These are phyloP conservation scores for Pipistrellus kuhlii DNA, from an alignment of 2,797 vertebrate genomes.

Conservation along the genomic window DNA sequence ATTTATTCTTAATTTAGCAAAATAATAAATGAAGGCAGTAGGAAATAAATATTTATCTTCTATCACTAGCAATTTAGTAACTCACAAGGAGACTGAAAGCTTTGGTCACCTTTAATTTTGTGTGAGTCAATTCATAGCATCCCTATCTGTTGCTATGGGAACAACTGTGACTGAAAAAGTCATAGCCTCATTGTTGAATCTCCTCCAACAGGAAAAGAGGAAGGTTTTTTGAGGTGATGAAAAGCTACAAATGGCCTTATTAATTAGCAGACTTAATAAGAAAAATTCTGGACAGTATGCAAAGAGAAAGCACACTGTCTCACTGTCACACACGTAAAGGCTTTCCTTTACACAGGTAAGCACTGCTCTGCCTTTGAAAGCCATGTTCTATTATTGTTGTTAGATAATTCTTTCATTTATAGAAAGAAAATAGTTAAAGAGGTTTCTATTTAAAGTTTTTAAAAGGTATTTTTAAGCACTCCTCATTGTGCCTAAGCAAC, in stretches of 20 bases:
- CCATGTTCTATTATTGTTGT: slow-evolving; percentile 60
- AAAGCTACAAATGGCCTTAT: slow-evolving; percentile 65
- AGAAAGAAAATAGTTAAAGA: slow-evolving; percentile 73
- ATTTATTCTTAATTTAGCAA: slow-evolving; percentile 60
- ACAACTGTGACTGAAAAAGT: slow-evolving; percentile 62
- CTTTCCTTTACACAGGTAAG: slow-evolving; percentile 36
- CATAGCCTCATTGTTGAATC: slow-evolving; percentile 65
- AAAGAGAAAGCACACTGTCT: slow-evolving; percentile 49
- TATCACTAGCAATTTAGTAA: slow-evolving; percentile 62
- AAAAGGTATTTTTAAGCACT: slow-evolving; percentile 63
- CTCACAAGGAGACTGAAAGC: slow-evolving; percentile 64
- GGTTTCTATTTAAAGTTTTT: slow-evolving; percentile 73
- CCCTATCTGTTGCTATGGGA: slow-evolving; percentile 76
- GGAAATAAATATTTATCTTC: slow-evolving; percentile 62
- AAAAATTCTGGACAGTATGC: slow-evolving; percentile 34
- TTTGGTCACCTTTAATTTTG: slow-evolving; percentile 76
- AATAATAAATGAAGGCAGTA: slow-evolving; percentile 46
- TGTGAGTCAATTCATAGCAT: slow-evolving; percentile 71
- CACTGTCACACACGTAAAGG: not conserved
- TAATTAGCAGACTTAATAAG: slow-evolving; percentile 68
- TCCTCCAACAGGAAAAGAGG: slow-evolving; percentile 57
- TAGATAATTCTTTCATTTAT: slow-evolving; percentile 48
- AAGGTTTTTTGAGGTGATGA: slow-evolving; percentile 40
- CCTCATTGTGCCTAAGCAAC: slow-evolving; percentile 72
- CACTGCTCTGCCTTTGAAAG: slow-evolving; percentile 48